Conservation (phyloP, 2,888 invertebrate species). For the Drepana falcataria region DNA sequence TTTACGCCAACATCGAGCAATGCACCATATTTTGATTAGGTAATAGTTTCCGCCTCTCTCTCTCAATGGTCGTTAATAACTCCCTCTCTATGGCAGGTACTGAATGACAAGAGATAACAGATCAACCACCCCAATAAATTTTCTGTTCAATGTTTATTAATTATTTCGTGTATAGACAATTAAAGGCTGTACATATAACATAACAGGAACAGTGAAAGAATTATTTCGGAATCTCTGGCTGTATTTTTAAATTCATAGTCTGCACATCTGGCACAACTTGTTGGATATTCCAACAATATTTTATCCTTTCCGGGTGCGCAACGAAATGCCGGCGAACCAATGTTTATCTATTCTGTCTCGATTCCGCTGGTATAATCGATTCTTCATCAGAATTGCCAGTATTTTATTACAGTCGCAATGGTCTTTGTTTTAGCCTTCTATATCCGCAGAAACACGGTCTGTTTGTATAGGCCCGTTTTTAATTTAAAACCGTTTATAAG, state of each 20-base stretch:
- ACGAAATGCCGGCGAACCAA: constrained; percentile 1
- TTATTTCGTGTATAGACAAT: too few relatives aligned
- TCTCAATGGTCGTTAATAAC: too few relatives aligned
- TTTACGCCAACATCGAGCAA: too few relatives aligned
- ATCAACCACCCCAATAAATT: too few relatives aligned
- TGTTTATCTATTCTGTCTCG: constrained; percentile 4
- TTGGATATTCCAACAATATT: constrained; percentile 2
- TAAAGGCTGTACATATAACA: neutral
- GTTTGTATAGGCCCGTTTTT: neutral
- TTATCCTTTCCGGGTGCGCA: constrained; percentile 3
- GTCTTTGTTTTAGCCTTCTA: neutral
- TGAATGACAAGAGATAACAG: too few relatives aligned
- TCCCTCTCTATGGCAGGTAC: too few relatives aligned
- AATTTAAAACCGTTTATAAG: too few relatives aligned
- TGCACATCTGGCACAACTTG: constrained; percentile 2
- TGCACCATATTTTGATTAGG: too few relatives aligned
- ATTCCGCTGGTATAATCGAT: constrained; percentile 1
- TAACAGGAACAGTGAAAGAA: neutral
- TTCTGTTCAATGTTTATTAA: too few relatives aligned
- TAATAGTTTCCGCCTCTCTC: too few relatives aligned
- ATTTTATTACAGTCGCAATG: neutral
- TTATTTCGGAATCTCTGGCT: neutral
- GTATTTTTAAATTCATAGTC: constrained; percentile 1
- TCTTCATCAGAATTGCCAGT: constrained; percentile 1
- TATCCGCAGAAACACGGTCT: neutral